phyloP scores from a whole-genome alignment of 92 coral and sea anemone genomes.

The Anthopleura xanthogrammica region DNA sequence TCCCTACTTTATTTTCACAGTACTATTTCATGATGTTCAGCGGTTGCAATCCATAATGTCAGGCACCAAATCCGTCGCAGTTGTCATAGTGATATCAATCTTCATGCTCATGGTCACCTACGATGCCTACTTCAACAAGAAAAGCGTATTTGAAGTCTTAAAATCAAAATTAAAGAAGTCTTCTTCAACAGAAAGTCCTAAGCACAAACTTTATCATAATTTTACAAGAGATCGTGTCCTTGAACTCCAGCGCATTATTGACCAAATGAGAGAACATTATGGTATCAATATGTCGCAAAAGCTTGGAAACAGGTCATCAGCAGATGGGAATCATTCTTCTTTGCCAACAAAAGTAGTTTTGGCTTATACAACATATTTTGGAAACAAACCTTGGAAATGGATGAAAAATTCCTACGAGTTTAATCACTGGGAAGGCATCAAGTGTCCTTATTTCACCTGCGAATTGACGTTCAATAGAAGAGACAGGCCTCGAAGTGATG shows the following conservation, averaged over 20 bases:
- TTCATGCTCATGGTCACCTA: background rate
- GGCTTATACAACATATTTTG: constrained; percentile 68
- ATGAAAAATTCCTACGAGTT: constrained; percentile 55
- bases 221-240: background rate
- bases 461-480: constrained; percentile 56
- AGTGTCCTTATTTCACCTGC: constrained; percentile 63
- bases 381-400: constrained; percentile 63
- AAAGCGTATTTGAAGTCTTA: background rate
- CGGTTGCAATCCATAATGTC: constrained; percentile 4
- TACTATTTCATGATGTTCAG: background rate
- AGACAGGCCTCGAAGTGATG: constrained; percentile 54
- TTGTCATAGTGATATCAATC: background rate
- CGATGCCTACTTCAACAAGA: background rate
- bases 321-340: background rate
- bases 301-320: background rate
- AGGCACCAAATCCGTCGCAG: background rate
- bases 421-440: constrained; percentile 56
- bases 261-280: background rate
- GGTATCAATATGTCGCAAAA: background rate
- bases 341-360: constrained; percentile 45
- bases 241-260: background rate
- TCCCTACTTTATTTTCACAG: background rate
- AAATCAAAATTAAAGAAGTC: background rate
- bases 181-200: background rate
- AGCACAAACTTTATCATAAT: background rate